Base-by-base conservation (phyloP, 1,140 invertebrate genomes). In the Choristoneura fumiferana region DNA sequence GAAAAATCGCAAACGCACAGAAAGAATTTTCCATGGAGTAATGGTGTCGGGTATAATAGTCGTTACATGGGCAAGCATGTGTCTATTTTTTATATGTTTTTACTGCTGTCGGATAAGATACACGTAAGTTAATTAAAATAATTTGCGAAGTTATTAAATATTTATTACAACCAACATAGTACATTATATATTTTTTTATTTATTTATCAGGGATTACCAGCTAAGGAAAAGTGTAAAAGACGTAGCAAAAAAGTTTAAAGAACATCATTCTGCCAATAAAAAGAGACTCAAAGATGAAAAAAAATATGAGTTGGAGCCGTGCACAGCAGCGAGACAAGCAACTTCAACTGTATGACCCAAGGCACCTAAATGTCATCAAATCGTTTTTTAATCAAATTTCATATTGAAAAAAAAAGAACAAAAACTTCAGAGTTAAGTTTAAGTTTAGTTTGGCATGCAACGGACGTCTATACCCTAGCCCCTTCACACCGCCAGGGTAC, bases 51-150 rank as follows among this genome's bases (percentile, higher is more conserved):
- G 43, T 5, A 49, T 8, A 22, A 5, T 49, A 22, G 18, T 49
- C 22, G 43, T 22, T 13, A n/a, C 9, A 12, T 49, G 18, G 9
- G 18, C 43, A 12, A 29, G 43, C 43, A n/a, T 29, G 5, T 49
- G 43, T 49, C 5, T 29, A 49, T 49, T 49, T 49, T 12, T 49
- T 3, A 17, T n/a, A 33, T 49, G 43, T 10, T 49, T 49, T 13
- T 49, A 49, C 12, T 49, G 43, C 12, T 49, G 10, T 33, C 22
- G 43, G 43, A 18, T 49, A 18, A 17, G 29, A 49, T 49, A 49
- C 17, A 22, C 43, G 43, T 49, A 22, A 49, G 43, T 49, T 10
- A n/a, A 49, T 33, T 37, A 29, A 29, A 29, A 29, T 29, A 3
- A 6, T 29, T 29, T 37, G 3, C n/a, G 3, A 17, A 18, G 5